Evolutionary conservation across 2,797 vertebrate genomes (phyloP).

Genomic region (Acomys russatus): DNA sequence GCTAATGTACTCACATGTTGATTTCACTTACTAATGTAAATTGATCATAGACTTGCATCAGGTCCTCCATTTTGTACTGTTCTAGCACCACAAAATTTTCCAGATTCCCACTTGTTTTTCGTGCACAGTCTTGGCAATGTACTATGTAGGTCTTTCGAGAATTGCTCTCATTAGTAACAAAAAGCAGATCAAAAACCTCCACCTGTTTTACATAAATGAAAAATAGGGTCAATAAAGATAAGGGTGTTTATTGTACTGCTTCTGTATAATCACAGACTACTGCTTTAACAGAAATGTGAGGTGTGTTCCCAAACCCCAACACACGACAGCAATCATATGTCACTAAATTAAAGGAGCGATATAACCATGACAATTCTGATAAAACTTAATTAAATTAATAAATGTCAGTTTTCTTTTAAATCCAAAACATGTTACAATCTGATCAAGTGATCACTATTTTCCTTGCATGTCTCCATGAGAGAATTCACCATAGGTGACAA

Average conservation of each 20-base stretch:
- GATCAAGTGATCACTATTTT: slow-evolving; percentile 40
- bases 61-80: slow-evolving; percentile 98
- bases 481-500: background rate
- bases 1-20: slow-evolving; percentile 86
- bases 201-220: slow-evolving; percentile 91
- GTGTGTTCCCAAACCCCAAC: slow-evolving; percentile 15
- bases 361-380: slow-evolving; percentile 11
- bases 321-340: background rate
- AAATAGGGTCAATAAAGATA: slow-evolving; percentile 65
- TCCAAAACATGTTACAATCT: background rate
- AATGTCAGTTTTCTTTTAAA: slow-evolving; percentile 61
- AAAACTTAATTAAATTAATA: slow-evolving; percentile 54
- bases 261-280: slow-evolving; percentile 52
- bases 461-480: slow-evolving; percentile 30
- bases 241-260: slow-evolving; percentile 33
- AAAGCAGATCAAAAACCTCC: slow-evolving; percentile 99
- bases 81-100: slow-evolving; percentile 99
- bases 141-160: slow-evolving; percentile 96
- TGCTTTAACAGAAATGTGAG: slow-evolving; percentile 1
- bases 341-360: background rate
- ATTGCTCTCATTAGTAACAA: slow-evolving; percentile 97
- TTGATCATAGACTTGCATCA: slow-evolving; percentile 98
- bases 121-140: slow-evolving; percentile 98
- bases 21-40: slow-evolving; percentile 97
- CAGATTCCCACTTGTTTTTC: slow-evolving; percentile 95